Evolutionary conservation across 2,113 vertebrate genomes (phyloP).

Genomic region (Heterochromis multidens): DNA sequence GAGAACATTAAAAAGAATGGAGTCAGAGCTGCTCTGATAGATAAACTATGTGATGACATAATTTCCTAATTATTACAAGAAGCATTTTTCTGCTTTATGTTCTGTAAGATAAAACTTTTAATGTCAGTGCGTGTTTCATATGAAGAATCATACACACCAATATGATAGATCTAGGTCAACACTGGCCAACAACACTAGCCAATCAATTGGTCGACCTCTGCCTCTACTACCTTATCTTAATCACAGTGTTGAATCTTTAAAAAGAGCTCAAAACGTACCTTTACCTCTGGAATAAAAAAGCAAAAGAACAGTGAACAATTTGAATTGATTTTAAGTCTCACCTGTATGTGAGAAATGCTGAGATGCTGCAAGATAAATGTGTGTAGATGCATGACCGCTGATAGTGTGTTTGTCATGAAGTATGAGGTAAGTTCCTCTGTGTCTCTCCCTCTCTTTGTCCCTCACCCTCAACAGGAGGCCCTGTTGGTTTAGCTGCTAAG

Average conservation of each 20-base stretch:
- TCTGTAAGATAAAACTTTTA: background rate
- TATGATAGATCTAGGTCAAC: too few relatives aligned
- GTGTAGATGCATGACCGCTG: slow-evolving; percentile 4
- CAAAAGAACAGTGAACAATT: background rate
- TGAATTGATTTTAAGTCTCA: background rate
- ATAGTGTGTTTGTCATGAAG: slow-evolving; percentile 41
- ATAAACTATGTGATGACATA: background rate
- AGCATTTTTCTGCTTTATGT: background rate
- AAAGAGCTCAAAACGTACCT: background rate
- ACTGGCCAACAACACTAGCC: background rate
- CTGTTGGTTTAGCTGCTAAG: slow-evolving; percentile 73
- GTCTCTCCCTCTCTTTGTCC: slow-evolving; percentile 69
- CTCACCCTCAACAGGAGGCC: slow-evolving; percentile 65
- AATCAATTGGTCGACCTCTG: background rate
- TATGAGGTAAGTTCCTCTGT: slow-evolving; percentile 74
- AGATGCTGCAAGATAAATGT: slow-evolving; percentile 4
- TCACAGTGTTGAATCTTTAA: background rate
- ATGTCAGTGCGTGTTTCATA: background rate
- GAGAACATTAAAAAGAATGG: too few relatives aligned
- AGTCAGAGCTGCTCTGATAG: background rate
- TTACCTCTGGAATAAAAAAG: background rate
- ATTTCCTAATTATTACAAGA: background rate
- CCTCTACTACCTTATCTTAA: background rate
- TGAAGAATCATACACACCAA: too few relatives aligned
- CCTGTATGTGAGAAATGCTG: slow-evolving; percentile 8